Evolutionary conservation across 2,113 vertebrate genomes (phyloP), one percentile per base, ranked within the genome.

Genomic region (Trichomycterus rosablanca): DNA sequence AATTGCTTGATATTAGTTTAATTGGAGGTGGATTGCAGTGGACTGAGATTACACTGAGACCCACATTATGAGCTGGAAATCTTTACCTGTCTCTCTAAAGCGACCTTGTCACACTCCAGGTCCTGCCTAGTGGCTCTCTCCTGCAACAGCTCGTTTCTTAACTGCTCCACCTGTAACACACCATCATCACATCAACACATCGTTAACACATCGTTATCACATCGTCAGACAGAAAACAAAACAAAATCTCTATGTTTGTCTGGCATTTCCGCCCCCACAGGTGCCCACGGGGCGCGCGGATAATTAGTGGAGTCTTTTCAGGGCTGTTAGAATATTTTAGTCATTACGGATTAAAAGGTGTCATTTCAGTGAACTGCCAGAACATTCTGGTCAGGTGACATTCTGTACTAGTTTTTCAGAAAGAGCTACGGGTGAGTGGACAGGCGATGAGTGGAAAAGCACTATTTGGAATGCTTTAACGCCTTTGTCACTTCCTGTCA

Each of bases 101-200:
- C 88, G 73, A 92, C 90, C 86, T 97, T 98, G 89, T 98, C 94
- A 81, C 94, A 97, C 77, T 98, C 96, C 83, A 97, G 76, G 73
- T 97, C 95, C 77, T 98, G 95, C 74, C 85, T 91, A 67, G 80
- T 67, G 65, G 92, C 86, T 82, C 92, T 90, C 81, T 98, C 96
- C 82, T 97, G 96, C 72, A 97, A 88, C 7, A 98, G 84, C 74
- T 97, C 95, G 23, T 75, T 89, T 75, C 95, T 92, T 88, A 94
- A 91, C 85, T 97, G 94, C 75, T 98, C 95, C 80, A 97, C 89
- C 96, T 98, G 68, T 80, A 74, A 83, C 46, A 40, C 76, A 66
- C 75, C 76, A 77, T 69, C 57, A 60, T 71, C 72, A 60, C 56
- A 23, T 22, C n/a, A n/a, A 68, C 71, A 80, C 72, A 68, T 42